These are phyloP conservation scores for Squalus acanthias DNA, from an alignment of 2,797 vertebrate species.

Conservation along the genomic window DNA sequence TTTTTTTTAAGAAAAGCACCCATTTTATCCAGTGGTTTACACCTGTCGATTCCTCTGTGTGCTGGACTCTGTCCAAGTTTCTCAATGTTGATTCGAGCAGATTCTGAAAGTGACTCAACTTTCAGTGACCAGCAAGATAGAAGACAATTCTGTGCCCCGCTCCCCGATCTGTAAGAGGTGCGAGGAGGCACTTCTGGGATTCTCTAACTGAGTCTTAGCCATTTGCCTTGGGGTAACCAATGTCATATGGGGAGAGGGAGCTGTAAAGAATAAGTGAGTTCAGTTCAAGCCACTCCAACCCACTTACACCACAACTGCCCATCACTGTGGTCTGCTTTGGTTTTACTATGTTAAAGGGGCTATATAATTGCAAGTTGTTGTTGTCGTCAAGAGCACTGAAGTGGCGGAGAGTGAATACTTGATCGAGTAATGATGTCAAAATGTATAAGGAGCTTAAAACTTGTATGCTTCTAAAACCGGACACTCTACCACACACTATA, in stretches of 20 bases:
- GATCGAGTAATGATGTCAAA: not conserved
- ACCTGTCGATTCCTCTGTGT: not conserved
- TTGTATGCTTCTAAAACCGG: not conserved
- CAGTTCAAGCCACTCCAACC: not conserved
- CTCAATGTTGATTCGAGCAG: not conserved
- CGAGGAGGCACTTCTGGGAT: not conserved
- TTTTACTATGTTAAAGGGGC: not conserved
- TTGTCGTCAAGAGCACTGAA: not conserved
- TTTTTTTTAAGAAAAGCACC: not conserved
- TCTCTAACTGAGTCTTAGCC: not conserved
- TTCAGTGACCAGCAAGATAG: not conserved
- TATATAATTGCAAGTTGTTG: not conserved
- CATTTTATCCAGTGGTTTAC: not conserved
- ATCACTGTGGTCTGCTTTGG: not conserved
- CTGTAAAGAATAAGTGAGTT: not conserved
- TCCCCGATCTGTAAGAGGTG: too few relatives aligned
- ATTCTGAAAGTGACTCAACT: not conserved
- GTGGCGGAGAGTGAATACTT: not conserved
- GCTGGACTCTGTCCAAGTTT: not conserved
- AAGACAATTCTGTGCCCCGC: not conserved
- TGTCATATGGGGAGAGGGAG: not conserved
- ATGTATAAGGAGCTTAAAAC: not conserved
- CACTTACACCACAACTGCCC: not conserved
- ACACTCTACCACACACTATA: too few relatives aligned
- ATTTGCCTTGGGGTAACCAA: not conserved